Evolutionary conservation across 2,113 vertebrate genomes (phyloP).

Genomic region (Alethe diademata): DNA sequence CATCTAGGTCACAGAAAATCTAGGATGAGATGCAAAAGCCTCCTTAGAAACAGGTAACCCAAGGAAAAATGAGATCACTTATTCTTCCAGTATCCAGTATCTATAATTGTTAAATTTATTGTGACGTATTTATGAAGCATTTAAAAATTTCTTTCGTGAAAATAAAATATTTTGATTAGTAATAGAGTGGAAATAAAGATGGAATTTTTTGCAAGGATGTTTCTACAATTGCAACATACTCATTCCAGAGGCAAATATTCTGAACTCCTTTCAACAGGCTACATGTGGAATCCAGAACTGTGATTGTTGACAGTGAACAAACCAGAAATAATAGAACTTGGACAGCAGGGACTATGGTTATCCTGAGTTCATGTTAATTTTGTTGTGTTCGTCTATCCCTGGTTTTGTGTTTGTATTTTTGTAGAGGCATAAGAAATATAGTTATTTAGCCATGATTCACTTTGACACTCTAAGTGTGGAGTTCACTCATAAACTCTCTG

Average conservation of each 20-base stretch:
- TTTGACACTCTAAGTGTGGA: neutral
- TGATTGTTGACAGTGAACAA: neutral
- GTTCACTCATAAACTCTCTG: neutral
- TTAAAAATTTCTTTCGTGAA: neutral
- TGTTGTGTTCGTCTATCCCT: neutral
- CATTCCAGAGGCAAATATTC: neutral
- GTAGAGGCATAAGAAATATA: neutral
- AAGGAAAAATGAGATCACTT: neutral
- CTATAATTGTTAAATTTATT: neutral
- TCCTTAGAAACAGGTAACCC: neutral
- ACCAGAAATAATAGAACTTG: neutral
- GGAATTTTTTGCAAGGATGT: neutral
- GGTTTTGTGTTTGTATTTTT: neutral
- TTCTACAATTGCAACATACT: neutral
- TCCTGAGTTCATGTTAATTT: neutral
- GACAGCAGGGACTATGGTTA: rapidly evolving
- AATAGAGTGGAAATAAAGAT: neutral
- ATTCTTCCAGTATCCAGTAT: neutral
- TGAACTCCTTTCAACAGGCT: neutral
- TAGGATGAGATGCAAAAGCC: neutral
- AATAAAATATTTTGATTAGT: neutral
- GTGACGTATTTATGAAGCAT: neutral
- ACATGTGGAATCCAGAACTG: neutral
- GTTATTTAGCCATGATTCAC: neutral
- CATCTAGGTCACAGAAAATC: neutral